Conservation (phyloP, 2,888 invertebrate genomes). For the Notodonta dromedarius region DNA sequence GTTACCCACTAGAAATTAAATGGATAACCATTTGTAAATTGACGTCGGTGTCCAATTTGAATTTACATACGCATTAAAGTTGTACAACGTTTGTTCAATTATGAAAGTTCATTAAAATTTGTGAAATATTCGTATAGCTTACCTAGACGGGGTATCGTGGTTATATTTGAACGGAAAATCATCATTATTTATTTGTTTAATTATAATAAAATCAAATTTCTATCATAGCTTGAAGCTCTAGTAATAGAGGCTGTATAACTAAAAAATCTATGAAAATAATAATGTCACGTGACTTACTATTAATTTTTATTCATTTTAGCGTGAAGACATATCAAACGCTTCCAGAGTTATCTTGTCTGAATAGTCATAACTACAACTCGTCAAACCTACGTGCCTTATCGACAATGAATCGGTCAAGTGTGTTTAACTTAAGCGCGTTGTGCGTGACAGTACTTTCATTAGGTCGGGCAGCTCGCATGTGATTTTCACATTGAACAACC, state of each 20-base stretch:
- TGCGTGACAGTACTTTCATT: conserved; percentile 59
- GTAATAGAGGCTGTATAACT: no score
- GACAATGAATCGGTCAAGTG: background rate
- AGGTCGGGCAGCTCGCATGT: conserved; percentile 56
- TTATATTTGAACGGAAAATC: no score
- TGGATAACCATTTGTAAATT: conserved; percentile 69
- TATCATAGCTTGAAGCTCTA: no score
- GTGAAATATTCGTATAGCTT: background rate
- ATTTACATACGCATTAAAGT: conserved; percentile 61
- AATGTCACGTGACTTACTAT: no score
- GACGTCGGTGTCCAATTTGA: conserved; percentile 44
- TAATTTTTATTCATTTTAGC: no score
- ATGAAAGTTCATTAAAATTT: conserved; percentile 26
- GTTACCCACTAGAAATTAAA: conserved; percentile 57
- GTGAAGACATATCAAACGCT: no score
- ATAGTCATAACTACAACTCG: background rate
- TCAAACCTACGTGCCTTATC: conserved; percentile 1
- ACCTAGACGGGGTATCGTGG: no score
- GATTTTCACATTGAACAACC: conserved; percentile 63
- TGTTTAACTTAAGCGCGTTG: conserved; percentile 22
- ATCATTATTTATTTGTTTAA: no score
- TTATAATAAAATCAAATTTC: no score
- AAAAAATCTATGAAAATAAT: no score
- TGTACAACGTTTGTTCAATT: conserved; percentile 31
- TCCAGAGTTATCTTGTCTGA: background rate